Conservation (phyloP, 2,888 invertebrate genomes). For the Rapana venosa region DNA sequence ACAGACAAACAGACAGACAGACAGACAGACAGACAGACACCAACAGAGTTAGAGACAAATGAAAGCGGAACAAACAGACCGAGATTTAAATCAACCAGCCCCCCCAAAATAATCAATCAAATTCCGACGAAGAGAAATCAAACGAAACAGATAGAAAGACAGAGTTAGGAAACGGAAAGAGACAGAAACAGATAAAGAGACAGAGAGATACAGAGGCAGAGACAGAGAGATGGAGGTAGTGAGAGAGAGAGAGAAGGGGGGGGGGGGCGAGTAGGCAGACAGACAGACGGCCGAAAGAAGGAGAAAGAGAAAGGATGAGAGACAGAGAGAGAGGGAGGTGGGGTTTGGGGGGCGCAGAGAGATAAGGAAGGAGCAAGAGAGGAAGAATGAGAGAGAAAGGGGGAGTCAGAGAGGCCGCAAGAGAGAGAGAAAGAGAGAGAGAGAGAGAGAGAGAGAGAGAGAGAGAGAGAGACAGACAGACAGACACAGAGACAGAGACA, state of each 20-base stretch:
- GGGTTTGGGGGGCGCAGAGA: background rate
- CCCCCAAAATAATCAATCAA: background rate
- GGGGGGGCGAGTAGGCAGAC: background rate
- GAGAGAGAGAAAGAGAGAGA: background rate
- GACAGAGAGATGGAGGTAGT: background rate
- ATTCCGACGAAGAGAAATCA: background rate
- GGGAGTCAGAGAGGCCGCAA: background rate
- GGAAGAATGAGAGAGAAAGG: background rate
- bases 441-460: background rate
- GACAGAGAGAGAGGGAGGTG: background rate
- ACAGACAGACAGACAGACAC: background rate
- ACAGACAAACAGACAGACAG: too few relatives aligned
- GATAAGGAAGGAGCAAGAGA: background rate
- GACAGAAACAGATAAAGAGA: background rate
- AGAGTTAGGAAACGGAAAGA: too few relatives aligned
- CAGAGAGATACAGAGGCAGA: background rate
- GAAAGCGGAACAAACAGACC: background rate
- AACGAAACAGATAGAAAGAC: background rate
- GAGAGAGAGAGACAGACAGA: background rate
- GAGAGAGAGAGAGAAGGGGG: background rate
- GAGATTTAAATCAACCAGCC: background rate
- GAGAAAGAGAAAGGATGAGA: background rate
- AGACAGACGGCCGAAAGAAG: background rate
- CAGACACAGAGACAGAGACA: background rate
- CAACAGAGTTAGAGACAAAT: background rate